Evolutionary conservation across 2,797 vertebrate species (phyloP).

Genomic region (Sebastiscus tertius): DNA sequence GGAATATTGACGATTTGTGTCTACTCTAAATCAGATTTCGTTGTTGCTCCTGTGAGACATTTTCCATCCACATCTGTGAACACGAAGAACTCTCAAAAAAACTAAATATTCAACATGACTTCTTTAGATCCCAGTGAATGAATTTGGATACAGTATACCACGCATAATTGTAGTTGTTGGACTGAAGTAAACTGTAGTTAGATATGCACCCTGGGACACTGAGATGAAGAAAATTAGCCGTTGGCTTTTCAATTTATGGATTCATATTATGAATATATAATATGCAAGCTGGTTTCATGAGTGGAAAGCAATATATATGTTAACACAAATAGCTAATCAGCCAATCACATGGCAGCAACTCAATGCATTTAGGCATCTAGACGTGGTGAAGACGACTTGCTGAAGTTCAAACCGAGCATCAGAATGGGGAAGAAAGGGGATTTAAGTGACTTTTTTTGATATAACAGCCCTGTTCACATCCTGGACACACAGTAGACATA

Average conservation of each 20-base stretch:
- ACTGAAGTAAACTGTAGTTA: not conserved
- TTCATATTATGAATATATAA: not conserved
- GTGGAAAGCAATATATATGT: not conserved
- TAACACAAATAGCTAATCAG: too few relatives aligned
- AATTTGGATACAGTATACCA: not conserved
- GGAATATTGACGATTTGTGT: conserved; percentile 50
- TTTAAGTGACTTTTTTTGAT: too few relatives aligned
- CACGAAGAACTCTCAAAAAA: not conserved
- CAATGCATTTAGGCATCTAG: too few relatives aligned
- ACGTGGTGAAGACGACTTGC: too few relatives aligned
- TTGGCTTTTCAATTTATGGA: not conserved
- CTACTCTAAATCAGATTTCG: conserved; percentile 32
- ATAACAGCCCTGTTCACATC: too few relatives aligned
- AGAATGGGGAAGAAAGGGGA: too few relatives aligned
- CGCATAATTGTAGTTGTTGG: not conserved
- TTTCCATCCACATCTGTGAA: conserved; percentile 40
- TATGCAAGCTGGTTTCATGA: not conserved
- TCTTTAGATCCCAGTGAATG: not conserved
- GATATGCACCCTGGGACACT: too few relatives aligned
- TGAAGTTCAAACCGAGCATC: too few relatives aligned
- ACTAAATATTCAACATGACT: not conserved
- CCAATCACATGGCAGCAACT: too few relatives aligned
- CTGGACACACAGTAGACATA: too few relatives aligned
- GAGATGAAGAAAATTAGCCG: not conserved
- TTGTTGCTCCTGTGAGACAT: conserved; percentile 36